Evolutionary conservation across 2,888 invertebrate species (phyloP).

Genomic region (Aethes cnicana): DNA sequence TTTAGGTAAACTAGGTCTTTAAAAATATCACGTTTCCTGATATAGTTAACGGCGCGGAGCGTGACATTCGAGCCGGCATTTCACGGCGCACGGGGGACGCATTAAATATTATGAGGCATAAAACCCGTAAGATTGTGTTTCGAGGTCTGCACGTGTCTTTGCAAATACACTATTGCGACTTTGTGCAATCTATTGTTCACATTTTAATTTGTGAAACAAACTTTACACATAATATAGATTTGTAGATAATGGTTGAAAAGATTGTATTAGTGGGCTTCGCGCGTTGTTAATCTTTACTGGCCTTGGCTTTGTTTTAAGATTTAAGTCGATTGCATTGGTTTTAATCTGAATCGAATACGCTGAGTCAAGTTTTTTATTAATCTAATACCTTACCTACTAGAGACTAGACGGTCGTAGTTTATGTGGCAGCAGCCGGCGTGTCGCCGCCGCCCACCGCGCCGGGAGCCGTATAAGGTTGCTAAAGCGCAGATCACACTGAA

Average conservation of each 20-base stretch:
- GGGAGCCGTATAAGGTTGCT: constrained; percentile 46
- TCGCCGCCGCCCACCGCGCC: constrained; percentile 40
- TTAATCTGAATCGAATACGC: too few relatives aligned
- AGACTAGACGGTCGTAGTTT: background rate
- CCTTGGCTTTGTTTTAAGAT: too few relatives aligned
- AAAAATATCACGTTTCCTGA: constrained; percentile 44
- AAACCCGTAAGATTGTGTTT: constrained; percentile 32
- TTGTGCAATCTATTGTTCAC: constrained; percentile 28
- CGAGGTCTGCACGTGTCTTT: constrained; percentile 19
- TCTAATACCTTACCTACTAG: too few relatives aligned
- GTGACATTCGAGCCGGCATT: constrained; percentile 41
- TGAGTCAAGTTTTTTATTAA: too few relatives aligned
- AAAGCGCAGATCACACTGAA: too few relatives aligned
- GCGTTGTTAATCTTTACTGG: constrained; percentile 9
- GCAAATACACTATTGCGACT: constrained; percentile 8
- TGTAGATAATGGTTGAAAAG: constrained; percentile 8
- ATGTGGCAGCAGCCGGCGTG: constrained; percentile 45
- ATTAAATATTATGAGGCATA: constrained; percentile 32
- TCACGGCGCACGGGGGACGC: constrained; percentile 32
- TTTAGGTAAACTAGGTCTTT: constrained; percentile 28
- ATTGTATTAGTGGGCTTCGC: constrained; percentile 7
- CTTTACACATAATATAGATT: constrained; percentile 10
- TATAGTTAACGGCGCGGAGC: constrained; percentile 34
- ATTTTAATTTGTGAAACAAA: constrained; percentile 24
- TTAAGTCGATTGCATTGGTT: too few relatives aligned